Conservation (phyloP, 2,113 vertebrate species). For the Tupaia tana region DNA sequence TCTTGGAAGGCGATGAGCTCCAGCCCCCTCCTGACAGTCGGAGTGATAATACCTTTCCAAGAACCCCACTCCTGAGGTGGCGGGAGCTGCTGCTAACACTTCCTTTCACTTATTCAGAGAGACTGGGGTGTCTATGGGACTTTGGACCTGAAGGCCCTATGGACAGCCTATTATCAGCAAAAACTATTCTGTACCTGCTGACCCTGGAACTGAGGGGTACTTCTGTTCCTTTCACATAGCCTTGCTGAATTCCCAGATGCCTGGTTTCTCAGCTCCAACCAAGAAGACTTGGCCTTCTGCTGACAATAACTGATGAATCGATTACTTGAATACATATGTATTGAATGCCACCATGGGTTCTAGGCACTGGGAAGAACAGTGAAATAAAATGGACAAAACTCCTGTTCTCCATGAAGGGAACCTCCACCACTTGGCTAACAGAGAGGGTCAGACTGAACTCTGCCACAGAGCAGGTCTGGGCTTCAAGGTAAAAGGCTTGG, state of each 20-base stretch:
- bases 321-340: not conserved
- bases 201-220: not conserved
- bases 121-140: not conserved
- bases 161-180: not conserved
- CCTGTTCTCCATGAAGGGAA: not conserved
- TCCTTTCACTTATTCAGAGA: slow-evolving; percentile 81
- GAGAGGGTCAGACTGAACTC: not conserved
- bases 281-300: not conserved
- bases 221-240: not conserved
- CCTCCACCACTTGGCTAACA: not conserved
- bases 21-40: slow-evolving; percentile 80
- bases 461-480: not conserved
- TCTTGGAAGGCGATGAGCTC: slow-evolving; percentile 87
- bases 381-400: no score
- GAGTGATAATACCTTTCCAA: slow-evolving; percentile 83
- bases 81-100: slow-evolving; percentile 70
- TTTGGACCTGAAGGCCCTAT: not conserved
- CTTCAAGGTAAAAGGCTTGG: not conserved
- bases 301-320: not conserved
- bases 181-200: not conserved
- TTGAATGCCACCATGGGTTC: not conserved
- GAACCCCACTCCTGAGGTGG: slow-evolving; percentile 71
- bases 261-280: not conserved
- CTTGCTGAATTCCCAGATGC: not conserved
- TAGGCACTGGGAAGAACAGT: not conserved